A percentile compares a stretch with the other conserved stretches of the same genome.
Evolutionary conservation across 2,888 invertebrate species (phyloP).

Genomic region (Emesis furor): DNA sequence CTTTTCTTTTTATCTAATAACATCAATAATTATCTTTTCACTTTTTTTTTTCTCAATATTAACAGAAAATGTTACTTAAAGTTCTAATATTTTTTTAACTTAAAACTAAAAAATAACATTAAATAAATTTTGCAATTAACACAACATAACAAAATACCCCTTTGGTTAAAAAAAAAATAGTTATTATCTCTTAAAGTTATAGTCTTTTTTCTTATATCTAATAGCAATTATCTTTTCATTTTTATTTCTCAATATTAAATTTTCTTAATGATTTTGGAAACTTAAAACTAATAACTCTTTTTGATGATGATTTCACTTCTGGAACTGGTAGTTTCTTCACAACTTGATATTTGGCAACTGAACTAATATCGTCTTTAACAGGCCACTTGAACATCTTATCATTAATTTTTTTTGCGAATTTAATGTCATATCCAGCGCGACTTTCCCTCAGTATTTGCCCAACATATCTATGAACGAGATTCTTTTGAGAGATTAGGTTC

Average conservation of each 20-base stretch:
- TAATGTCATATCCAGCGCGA: constrained; percentile 59
- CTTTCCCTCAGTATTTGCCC: constrained; percentile 64
- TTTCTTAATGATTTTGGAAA: constrained; percentile 67
- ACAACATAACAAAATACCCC: too few relatives aligned
- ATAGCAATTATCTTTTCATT: too few relatives aligned
- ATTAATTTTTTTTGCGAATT: constrained; percentile 71
- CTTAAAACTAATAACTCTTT: constrained; percentile 52
- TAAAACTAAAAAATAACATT: too few relatives aligned
- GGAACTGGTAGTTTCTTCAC: constrained; percentile 70
- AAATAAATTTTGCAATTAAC: too few relatives aligned
- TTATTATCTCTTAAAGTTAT: too few relatives aligned
- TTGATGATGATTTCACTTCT: constrained; percentile 56
- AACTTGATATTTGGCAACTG: constrained; percentile 68
- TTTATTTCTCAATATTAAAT: constrained; percentile 58
- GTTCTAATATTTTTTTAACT: too few relatives aligned
- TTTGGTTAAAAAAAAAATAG: too few relatives aligned
- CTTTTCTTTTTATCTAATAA: background rate
- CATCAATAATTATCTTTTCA: background rate
- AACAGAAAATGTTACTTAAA: too few relatives aligned
- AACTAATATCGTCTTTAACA: constrained; percentile 59
- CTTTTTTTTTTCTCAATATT: background rate
- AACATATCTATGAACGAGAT: constrained; percentile 69
- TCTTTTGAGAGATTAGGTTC: constrained; percentile 68
- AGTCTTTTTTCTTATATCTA: too few relatives aligned
- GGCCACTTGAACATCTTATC: constrained; percentile 73